phyloP scores from a whole-genome alignment of 1,140 invertebrate species.

The Cotesia chilonis region DNA sequence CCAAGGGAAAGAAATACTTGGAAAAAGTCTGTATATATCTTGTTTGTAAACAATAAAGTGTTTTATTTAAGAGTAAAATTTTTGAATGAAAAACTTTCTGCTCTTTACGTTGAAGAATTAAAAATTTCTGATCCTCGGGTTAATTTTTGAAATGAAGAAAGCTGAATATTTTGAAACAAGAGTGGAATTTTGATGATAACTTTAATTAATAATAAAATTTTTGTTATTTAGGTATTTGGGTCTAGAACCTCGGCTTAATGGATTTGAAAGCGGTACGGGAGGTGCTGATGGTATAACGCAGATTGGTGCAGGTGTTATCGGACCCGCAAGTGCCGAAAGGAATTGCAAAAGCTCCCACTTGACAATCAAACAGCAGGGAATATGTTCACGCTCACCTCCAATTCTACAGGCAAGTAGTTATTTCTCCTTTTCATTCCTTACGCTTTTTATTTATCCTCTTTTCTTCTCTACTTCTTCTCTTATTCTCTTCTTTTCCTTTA shows the following conservation, averaged over 20 bases:
- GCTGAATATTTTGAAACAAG: no score
- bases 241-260: constrained; percentile 54
- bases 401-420: constrained; percentile 58
- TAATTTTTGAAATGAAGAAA: no score
- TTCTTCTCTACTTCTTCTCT: neutral
- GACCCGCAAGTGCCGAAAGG: constrained; percentile 62
- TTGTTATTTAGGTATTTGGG: constrained; percentile 57
- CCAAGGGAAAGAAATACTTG: no score
- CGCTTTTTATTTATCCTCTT: constrained; percentile 20
- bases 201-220: neutral
- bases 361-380: constrained; percentile 61
- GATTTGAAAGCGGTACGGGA: constrained; percentile 40
- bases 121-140: no score
- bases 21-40: no score
- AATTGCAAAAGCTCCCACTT: constrained; percentile 63
- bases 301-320: constrained; percentile 57
- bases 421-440: constrained; percentile 12
- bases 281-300: constrained; percentile 47
- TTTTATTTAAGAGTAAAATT: no score
- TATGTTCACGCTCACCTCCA: constrained; percentile 61
- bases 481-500: constrained; percentile 1
- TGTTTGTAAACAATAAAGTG: no score
- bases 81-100: no score
- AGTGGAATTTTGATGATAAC: no score
- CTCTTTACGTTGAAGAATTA: no score